Evolutionary conservation across 2,113 vertebrate species (phyloP).

Genomic region (Psilopogon haemacephalus): DNA sequence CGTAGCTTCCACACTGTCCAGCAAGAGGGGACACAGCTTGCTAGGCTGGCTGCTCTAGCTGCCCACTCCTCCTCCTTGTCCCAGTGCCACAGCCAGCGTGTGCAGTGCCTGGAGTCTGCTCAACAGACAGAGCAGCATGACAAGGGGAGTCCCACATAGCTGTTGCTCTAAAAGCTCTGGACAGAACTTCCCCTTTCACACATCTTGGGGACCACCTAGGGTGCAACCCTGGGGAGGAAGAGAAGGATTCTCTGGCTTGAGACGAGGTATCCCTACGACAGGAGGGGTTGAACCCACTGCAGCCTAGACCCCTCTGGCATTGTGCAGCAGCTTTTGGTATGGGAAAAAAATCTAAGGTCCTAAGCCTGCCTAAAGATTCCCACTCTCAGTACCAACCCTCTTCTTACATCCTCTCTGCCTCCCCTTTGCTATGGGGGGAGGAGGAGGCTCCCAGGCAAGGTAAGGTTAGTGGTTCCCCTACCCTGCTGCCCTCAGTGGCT

Average conservation of each 20-base stretch:
- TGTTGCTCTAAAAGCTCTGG: background rate
- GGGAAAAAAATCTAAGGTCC: background rate
- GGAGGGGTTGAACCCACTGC: too few species aligned
- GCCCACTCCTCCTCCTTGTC: rapidly evolving
- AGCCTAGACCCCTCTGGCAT: background rate
- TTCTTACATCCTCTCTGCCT: rapidly evolving
- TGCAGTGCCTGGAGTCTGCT: background rate
- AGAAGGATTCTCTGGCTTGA: background rate
- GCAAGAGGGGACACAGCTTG: background rate
- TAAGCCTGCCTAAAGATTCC: background rate
- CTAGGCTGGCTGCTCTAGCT: background rate
- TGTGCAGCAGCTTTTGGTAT: background rate
- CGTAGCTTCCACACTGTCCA: rapidly evolving
- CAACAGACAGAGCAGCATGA: background rate
- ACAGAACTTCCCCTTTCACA: background rate
- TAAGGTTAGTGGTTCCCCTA: background rate
- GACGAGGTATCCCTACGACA: background rate
- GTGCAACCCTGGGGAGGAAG: background rate
- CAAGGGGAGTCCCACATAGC: background rate
- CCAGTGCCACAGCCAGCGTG: background rate
- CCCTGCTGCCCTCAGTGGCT: background rate
- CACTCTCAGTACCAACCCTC: background rate
- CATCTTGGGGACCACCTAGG: background rate
- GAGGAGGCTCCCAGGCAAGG: background rate
- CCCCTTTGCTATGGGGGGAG: background rate